These are phyloP conservation scores for Pipistrellus nathusii DNA, from an alignment of 2,797 vertebrate genomes.

Conservation along the genomic window DNA sequence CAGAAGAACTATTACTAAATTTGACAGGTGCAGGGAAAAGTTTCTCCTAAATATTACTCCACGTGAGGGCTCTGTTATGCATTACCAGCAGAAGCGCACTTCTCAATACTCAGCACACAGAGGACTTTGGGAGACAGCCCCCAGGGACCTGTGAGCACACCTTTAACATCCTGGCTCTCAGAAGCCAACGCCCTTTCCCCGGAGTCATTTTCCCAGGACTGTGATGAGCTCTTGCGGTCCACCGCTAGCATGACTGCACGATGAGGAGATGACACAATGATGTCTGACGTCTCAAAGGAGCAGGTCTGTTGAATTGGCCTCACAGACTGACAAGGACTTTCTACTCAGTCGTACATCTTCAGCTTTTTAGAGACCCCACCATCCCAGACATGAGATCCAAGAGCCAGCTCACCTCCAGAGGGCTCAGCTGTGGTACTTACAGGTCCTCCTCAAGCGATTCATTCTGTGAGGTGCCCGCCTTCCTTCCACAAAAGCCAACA, in stretches of 20 bases:
- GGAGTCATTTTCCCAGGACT: not conserved
- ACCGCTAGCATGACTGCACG: not conserved
- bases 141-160: fast-evolving
- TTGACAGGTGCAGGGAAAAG: no score
- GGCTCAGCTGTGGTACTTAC: slow-evolving; percentile 64
- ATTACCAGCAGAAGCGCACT: not conserved
- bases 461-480: not conserved
- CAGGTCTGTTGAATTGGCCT: not conserved
- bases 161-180: not conserved
- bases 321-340: not conserved
- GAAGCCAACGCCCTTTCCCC: not conserved
- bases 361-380: not conserved
- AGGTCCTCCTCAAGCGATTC: not conserved
- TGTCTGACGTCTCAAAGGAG: fast-evolving
- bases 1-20: not conserved
- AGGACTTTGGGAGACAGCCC: not conserved
- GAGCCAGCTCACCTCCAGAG: not conserved
- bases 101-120: fast-evolving
- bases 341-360: not conserved
- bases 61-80: fast-evolving
- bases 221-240: not conserved
- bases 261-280: fast-evolving
- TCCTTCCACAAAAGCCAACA: not conserved
- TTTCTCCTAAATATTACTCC: fast-evolving
- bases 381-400: not conserved